Evolutionary conservation across 2,888 invertebrate species (phyloP).

Genomic region (Synanthedon vespiformis): DNA sequence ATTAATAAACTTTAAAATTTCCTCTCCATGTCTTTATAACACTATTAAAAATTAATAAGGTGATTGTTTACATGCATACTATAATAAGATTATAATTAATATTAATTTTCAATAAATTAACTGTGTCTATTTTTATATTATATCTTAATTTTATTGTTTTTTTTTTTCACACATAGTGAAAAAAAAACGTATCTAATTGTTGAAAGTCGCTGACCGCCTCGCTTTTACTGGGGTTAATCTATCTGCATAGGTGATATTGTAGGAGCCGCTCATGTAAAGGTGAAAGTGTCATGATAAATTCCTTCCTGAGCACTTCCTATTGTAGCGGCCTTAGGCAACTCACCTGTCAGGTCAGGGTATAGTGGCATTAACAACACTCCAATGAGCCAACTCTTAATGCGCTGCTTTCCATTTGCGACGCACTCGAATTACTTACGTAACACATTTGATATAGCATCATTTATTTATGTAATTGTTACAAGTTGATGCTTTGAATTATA

Average conservation of each 20-base stretch:
- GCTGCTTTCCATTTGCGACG: constrained; percentile 41
- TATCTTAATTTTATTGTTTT: too few species aligned
- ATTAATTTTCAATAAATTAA: too few species aligned
- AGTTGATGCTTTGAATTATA: not conserved
- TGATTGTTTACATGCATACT: too few species aligned
- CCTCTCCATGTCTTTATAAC: too few species aligned
- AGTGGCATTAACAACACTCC: not conserved
- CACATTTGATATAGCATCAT: constrained; percentile 13
- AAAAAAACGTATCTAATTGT: too few species aligned
- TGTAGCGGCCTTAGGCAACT: not conserved
- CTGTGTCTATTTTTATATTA: too few species aligned
- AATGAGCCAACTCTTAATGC: constrained; percentile 1
- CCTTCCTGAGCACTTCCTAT: constrained; percentile 4
- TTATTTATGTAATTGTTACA: constrained; percentile 21
- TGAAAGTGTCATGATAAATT: constrained; percentile 4
- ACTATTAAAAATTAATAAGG: too few species aligned
- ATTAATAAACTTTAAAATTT: too few species aligned
- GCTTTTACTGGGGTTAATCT: too few species aligned
- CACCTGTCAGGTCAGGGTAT: not conserved
- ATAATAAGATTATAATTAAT: too few species aligned
- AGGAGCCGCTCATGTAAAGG: not conserved
- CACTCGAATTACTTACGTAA: constrained; percentile 30
- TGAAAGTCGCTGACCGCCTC: too few species aligned
- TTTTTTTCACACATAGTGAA: too few species aligned
- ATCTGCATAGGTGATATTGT: not conserved